A percentile compares a stretch with the other conserved stretches of the same genome.
These are phyloP conservation scores for Drosophila mimica DNA, from an alignment of 2,888 invertebrate genomes.

Conservation along the genomic window DNA sequence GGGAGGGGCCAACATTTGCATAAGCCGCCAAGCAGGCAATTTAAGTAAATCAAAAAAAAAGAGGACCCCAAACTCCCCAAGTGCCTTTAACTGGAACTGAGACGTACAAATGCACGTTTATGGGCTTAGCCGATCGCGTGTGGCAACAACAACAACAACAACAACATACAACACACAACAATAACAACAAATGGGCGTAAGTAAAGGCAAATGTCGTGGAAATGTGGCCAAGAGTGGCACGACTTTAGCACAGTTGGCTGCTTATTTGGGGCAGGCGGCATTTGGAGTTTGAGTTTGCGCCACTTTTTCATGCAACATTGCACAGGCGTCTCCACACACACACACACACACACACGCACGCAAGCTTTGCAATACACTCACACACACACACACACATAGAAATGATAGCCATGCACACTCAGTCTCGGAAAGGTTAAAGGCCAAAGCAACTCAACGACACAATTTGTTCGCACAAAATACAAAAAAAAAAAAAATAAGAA, in stretches of 20 bases:
- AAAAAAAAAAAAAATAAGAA: background rate
- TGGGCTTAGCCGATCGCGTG: constrained; percentile 71
- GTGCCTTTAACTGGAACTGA: constrained; percentile 25
- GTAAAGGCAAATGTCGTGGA: constrained; percentile 68
- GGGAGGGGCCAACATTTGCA: constrained; percentile 60
- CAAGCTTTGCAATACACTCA: constrained; percentile 62
- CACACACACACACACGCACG: constrained; percentile 28
- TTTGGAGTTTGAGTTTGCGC: constrained; percentile 65
- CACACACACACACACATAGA: constrained; percentile 28
- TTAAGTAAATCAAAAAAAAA: constrained; percentile 73
- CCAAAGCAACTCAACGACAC: constrained; percentile 70
- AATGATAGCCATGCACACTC: constrained; percentile 63
- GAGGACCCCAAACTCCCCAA: constrained; percentile 8
- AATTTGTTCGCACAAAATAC: constrained; percentile 51
- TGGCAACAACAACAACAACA: constrained; percentile 18
- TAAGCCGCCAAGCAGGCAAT: constrained; percentile 69
- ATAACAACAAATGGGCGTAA: constrained; percentile 40
- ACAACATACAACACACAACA: constrained; percentile 6
- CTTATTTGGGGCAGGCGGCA: constrained; percentile 68
- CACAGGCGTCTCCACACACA: constrained; percentile 67
- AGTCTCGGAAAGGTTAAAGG: constrained; percentile 72
- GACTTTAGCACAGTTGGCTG: constrained; percentile 60
- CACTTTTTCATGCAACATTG: constrained; percentile 78
- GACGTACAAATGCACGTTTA: constrained; percentile 43
- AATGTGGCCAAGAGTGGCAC: constrained; percentile 69